These are phyloP conservation scores for Notothenia coriiceps DNA, from an alignment of 2,113 vertebrate genomes.

Conservation along the genomic window DNA sequence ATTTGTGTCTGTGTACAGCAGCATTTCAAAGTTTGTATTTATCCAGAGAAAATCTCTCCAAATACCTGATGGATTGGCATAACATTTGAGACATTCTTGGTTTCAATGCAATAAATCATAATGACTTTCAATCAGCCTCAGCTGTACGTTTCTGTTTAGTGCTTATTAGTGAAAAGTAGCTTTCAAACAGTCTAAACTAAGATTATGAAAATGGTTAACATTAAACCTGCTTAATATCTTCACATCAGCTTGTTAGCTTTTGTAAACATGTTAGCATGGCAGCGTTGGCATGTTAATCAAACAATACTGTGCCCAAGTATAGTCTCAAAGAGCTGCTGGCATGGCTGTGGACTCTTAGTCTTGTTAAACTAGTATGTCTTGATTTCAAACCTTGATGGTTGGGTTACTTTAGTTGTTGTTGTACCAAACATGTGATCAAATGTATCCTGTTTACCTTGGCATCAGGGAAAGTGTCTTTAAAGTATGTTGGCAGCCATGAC, in stretches of 20 bases:
- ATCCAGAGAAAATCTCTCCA: too few species aligned
- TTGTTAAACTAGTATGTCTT: background rate
- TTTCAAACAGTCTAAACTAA: background rate
- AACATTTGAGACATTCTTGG: too few species aligned
- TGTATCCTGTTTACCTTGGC: conserved; percentile 88
- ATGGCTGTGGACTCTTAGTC: background rate
- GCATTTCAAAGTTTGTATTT: too few species aligned
- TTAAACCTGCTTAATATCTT: background rate
- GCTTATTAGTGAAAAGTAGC: background rate
- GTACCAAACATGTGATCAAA: background rate
- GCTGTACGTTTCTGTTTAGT: background rate
- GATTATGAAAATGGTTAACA: background rate
- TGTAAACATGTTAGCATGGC: background rate
- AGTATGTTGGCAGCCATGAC: conserved; percentile 97
- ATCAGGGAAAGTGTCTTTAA: conserved; percentile 93
- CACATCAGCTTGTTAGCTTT: background rate
- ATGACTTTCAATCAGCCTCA: background rate
- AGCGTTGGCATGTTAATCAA: background rate
- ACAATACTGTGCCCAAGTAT: background rate
- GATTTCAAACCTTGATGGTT: background rate
- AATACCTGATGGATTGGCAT: too few species aligned
- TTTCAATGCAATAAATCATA: too few species aligned
- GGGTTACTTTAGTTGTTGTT: background rate
- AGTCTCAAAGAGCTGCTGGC: background rate
- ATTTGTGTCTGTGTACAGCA: too few species aligned